phyloP scores from a whole-genome alignment of 2,888 invertebrate genomes.

The Lucinisca nassula region DNA sequence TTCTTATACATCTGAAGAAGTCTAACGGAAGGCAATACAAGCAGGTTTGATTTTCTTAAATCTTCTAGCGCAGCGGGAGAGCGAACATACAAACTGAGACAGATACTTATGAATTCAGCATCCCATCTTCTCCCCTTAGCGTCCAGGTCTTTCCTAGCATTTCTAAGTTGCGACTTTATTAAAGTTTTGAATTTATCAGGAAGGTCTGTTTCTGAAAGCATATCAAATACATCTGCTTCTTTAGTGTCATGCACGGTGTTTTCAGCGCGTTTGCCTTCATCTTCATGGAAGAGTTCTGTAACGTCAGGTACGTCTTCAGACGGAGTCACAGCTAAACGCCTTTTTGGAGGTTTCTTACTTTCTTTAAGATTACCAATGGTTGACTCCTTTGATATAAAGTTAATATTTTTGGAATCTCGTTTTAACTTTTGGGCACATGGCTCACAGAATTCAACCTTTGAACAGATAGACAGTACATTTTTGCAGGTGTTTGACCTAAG shows the following conservation, averaged over 20 bases:
- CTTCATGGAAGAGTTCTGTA: neutral
- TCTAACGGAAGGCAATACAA: neutral
- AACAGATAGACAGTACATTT: neutral
- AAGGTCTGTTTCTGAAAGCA: neutral
- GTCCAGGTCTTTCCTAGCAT: neutral
- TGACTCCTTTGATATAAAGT: neutral
- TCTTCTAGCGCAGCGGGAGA: neutral
- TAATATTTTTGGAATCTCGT: neutral
- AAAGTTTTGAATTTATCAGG: neutral
- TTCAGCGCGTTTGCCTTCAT: neutral
- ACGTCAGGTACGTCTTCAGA: neutral
- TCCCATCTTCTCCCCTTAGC: neutral
- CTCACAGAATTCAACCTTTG: neutral
- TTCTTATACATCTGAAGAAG: conserved; percentile 1
- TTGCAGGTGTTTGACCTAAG: conserved; percentile 10
- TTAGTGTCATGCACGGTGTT: neutral
- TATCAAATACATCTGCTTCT: neutral
- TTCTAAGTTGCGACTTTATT: neutral
- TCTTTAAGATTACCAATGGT: neutral
- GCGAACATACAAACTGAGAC: neutral
- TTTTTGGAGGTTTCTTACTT: no score
- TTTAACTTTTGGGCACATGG: neutral
- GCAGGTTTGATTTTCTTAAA: neutral
- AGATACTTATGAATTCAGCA: neutral
- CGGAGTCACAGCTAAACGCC: no score